Evolutionary conservation across 2,888 invertebrate genomes (phyloP), one percentile per base, ranked within the genome.

Genomic region (Sicus ferrugineus): DNA sequence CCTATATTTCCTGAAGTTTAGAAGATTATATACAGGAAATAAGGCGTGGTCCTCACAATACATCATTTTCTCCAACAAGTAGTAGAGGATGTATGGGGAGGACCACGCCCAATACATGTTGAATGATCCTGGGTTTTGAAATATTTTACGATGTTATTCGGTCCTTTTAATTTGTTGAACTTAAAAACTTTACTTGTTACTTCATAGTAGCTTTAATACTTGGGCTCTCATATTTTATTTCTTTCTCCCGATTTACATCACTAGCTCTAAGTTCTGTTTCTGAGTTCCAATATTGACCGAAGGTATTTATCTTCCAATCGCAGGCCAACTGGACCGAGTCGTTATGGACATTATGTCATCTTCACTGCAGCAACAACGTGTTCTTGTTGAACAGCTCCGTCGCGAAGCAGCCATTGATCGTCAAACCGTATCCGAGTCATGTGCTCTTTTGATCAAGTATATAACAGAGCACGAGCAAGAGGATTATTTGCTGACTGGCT

Each of bases 301-400:
- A n/a, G n/a, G n/a, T n/a, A n/a, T n/a, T n/a, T n/a, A 65, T 72
- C 71, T 80, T 80, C 77, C 80, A 90, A 93, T 89, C 91, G 93
- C 93, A 93, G 92, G 92, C 90, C 91, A 93, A 87, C 93, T 93
- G 87, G 92, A 93, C 86, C 93, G 93, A 83, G 93, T 93, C 89
- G 91, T 93, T 88, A 94, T 94, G 93, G 94, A 93, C 89, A 93
- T 94, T 92, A 93, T 94, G 92, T 94, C 95, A 89, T 93, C 95
- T 80, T 95, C 92, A 86, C 89, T 97, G 81, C 96, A 96, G 86
- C 96, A 97, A 88, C 97, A 97, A 88, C 81, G 86, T 74, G 92
- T 94, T 86, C 90, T 96, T 78, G 97, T 96, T 71, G 97, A 97
- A 82, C 97, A 97, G 88, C 89, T 97, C 72, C 82, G 97, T 75